These are phyloP conservation scores for Lordiphosa mommai DNA, from an alignment of 1,140 invertebrate genomes.

Conservation along the genomic window DNA sequence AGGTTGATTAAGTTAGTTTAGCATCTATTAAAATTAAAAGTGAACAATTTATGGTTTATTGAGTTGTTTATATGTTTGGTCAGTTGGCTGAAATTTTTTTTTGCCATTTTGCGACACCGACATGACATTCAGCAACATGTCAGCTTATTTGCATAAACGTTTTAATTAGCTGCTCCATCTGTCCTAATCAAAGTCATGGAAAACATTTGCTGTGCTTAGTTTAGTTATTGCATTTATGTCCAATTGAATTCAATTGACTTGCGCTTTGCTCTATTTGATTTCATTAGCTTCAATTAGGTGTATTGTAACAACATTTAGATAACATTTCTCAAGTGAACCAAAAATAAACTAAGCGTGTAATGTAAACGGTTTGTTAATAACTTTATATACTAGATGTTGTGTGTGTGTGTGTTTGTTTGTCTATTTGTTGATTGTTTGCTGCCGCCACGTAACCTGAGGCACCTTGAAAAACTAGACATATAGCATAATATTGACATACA, in stretches of 20 bases:
- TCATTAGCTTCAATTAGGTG: conserved; percentile 62
- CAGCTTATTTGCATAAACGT: conserved; percentile 64
- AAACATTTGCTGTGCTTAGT: conserved; percentile 11
- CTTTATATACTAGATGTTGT: conserved; percentile 36
- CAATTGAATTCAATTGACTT: conserved; percentile 70
- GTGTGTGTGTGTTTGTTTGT: conserved; percentile 1
- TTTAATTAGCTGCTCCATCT: conserved; percentile 53
- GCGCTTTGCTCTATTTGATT: conserved; percentile 49
- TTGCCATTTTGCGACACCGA: conserved; percentile 34
- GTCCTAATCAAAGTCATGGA: no score
- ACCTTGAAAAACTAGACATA: conserved; percentile 56
- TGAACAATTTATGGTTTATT: no score
- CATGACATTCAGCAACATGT: conserved; percentile 36
- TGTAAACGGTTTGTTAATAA: conserved; percentile 61
- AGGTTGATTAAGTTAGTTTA: neutral
- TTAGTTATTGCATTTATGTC: conserved; percentile 40
- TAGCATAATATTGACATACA: conserved; percentile 68
- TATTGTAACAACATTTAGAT: conserved; percentile 38
- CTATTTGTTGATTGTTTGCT: conserved; percentile 12
- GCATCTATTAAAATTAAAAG: neutral
- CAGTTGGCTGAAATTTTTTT: no score
- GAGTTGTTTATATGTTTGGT: no score
- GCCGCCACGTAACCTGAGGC: conserved; percentile 39
- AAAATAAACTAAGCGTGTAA: conserved; percentile 18
- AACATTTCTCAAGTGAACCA: conserved; percentile 29